Base-by-base conservation (phyloP, 2,113 vertebrate species). In the Eudorcas thomsonii region DNA sequence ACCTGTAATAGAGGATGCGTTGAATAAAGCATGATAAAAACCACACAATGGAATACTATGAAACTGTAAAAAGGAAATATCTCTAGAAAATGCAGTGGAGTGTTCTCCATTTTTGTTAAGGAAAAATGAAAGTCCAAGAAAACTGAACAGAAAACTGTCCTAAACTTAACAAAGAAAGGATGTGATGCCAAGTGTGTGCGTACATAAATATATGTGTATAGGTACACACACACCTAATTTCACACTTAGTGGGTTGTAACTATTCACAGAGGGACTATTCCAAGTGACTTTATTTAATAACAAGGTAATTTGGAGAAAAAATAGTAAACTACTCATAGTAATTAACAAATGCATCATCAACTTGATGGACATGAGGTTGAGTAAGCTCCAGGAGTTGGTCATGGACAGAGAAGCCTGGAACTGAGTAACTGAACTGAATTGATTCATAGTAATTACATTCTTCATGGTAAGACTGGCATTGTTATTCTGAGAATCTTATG, bases 271-370 rank as follows among this genome's bases (percentile, higher is more conserved):
- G 43, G 71, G 14, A 26, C n/a, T 94, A 74, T 88, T 83, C 4
- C 84, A 30, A 67, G 67, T 11, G 60, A 87, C 52, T 93, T 90
- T 91, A 52, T 88, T 85, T 83, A 30, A 78, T 86, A 85, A 81
- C 13, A 67, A 28, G 64, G 60, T 54, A 36, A 96, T 67, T 83
- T 87, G 54, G 43, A 60, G 87, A 48, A 78, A 77, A 88, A 93
- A 3, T 57, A 7, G 62, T n/a, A 83, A 55, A 87, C 2, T 54
- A 48, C 30, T 91, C 16, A 64, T 6, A 54, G 54, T 57, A 81
- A 91, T 74, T 95, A 48, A 36, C 64, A 71, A 71, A 36, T 71
- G n/a, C 19, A 36, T 36, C 64, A 36, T 71, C 64, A 71, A 21
- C 64, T 11, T 21, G 9, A 36, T 71, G 19, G 64, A 71, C 19